A percentile compares a stretch with the other conserved stretches of the same genome.
Conservation (phyloP, 2,888 invertebrate genomes). For the Anoplius nigerrimus region DNA sequence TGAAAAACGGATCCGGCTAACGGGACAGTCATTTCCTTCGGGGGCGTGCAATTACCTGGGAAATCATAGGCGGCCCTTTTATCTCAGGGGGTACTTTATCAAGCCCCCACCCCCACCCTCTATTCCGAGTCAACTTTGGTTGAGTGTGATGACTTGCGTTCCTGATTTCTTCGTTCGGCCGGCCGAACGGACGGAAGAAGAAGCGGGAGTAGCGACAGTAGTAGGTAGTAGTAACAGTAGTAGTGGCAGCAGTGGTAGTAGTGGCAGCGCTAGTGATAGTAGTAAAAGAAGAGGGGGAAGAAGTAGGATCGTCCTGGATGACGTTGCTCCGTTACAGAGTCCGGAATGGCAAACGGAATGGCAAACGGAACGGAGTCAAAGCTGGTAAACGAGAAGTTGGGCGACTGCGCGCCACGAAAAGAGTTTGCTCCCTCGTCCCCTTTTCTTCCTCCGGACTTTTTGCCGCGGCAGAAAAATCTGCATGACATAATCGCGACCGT, state of each 20-base stretch:
- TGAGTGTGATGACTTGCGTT: slow-evolving; percentile 12
- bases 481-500: too few relatives aligned
- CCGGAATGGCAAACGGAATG: too few relatives aligned
- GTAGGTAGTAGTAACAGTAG: too few relatives aligned
- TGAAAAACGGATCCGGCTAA: not conserved
- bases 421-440: not conserved
- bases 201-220: not conserved
- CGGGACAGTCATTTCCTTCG: not conserved
- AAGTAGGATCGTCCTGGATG: not conserved
- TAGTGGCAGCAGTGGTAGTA: not conserved
- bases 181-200: not conserved
- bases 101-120: not conserved
- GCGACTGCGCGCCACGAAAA: too few relatives aligned
- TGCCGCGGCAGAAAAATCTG: not conserved
- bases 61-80: too few relatives aligned
- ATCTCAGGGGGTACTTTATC: not conserved
- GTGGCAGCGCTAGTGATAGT: not conserved
- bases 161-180: not conserved
- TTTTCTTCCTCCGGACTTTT: not conserved
- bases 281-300: not conserved
- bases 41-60: not conserved
- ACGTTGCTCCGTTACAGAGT: not conserved
- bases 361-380: not conserved
- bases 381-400: not conserved
- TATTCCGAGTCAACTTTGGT: slow-evolving; percentile 4